phyloP scores from a whole-genome alignment of 1,140 invertebrate species.

The Triops longicaudatus region DNA sequence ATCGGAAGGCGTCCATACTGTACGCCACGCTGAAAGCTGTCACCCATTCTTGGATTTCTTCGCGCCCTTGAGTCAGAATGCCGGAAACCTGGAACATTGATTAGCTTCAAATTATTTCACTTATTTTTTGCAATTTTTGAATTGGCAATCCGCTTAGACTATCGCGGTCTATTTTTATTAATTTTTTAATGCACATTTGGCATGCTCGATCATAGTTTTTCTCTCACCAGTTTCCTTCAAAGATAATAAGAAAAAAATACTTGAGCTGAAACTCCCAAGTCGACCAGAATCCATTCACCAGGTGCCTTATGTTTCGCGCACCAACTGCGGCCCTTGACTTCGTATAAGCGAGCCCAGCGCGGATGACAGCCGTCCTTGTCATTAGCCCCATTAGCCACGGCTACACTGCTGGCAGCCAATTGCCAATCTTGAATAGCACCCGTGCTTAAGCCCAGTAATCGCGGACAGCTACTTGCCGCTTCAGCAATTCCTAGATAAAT shows the following conservation, averaged over 20 bases:
- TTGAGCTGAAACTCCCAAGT: conserved; percentile 44
- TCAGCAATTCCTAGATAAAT: not conserved
- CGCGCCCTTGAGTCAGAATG: conserved; percentile 47
- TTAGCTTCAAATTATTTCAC: not conserved
- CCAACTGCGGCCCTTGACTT: conserved; percentile 45
- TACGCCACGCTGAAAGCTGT: conserved; percentile 45
- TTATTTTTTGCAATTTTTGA: no score
- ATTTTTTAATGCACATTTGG: no score
- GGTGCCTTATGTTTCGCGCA: conserved; percentile 46
- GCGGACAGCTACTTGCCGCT: conserved; percentile 33
- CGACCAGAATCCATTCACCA: conserved; percentile 49
- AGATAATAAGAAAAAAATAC: conserved; percentile 35
- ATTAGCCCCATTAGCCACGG: conserved; percentile 37
- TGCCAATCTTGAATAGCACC: conserved; percentile 51
- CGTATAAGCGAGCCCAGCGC: conserved; percentile 47
- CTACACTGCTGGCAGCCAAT: conserved; percentile 45
- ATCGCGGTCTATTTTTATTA: no score
- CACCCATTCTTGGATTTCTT: conserved; percentile 47
- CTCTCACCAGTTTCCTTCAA: conserved; percentile 5
- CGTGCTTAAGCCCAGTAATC: conserved; percentile 47
- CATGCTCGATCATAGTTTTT: not conserved
- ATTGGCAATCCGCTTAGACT: no score
- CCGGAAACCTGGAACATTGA: conserved; percentile 42
- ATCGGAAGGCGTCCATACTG: conserved; percentile 46
- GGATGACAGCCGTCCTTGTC: conserved; percentile 40